A percentile compares a stretch with the other conserved stretches of the same genome.
phyloP scores from a whole-genome alignment of 2,797 vertebrate genomes.

The Diglossa cyanea region DNA sequence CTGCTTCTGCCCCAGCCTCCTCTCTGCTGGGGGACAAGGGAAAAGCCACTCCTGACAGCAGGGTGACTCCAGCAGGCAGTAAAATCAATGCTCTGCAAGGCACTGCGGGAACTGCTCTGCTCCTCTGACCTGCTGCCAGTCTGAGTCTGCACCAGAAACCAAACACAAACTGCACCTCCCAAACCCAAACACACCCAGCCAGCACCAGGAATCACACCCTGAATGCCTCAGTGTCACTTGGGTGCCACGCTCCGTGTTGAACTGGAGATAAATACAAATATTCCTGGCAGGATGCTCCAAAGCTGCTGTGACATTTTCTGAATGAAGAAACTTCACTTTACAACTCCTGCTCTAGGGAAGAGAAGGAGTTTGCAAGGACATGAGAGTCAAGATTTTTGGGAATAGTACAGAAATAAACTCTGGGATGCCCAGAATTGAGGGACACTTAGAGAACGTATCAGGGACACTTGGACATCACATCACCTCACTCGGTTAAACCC shows the following conservation, averaged over 20 bases:
- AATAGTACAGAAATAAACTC: not conserved
- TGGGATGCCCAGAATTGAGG: not conserved
- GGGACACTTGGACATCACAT: not conserved
- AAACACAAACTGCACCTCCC: not conserved
- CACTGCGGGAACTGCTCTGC: not conserved
- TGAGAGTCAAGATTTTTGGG: not conserved
- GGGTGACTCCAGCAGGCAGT: not conserved
- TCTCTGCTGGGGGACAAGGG: not conserved
- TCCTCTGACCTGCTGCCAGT: not conserved
- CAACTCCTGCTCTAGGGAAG: not conserved
- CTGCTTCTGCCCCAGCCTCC: not conserved
- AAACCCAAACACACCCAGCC: not conserved
- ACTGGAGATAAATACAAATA: not conserved
- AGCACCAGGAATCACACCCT: not conserved
- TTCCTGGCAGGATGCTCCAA: not conserved
- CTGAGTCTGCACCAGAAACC: not conserved
- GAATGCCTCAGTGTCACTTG: not conserved
- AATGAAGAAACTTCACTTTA: not conserved
- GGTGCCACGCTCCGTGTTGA: not conserved
- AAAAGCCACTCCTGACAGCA: not conserved
- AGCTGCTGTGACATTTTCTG: not conserved
- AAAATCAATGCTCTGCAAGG: not conserved
- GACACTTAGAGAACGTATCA: rapidly evolving
- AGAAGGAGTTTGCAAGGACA: not conserved
- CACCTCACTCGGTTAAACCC: not conserved